Percentiles rank a stretch among this genome's conserved stretches.
These are phyloP conservation scores for Drosophila pallidifrons DNA, from an alignment of 1,140 invertebrate genomes.

Conservation along the genomic window DNA sequence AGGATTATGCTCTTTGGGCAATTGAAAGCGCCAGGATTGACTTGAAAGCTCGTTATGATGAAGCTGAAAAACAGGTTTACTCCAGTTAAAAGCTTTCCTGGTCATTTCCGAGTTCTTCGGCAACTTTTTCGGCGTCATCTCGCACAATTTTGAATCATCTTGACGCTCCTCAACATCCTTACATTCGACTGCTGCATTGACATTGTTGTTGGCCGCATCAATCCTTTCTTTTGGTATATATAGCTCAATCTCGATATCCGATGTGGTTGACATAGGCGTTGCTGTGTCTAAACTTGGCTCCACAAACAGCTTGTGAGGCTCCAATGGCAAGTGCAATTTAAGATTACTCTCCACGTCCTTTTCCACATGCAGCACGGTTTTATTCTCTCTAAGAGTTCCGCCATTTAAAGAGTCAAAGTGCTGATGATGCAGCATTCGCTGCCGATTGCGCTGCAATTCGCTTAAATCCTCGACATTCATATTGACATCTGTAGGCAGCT, in stretches of 20 bases:
- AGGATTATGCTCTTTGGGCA: conserved; percentile 35
- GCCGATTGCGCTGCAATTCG: conserved; percentile 75
- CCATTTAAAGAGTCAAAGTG: conserved; percentile 55
- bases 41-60: neutral
- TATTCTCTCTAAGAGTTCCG: neutral
- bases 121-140: neutral
- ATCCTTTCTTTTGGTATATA: conserved; percentile 6
- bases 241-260: conserved; percentile 51
- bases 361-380: conserved; percentile 24
- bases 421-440: conserved; percentile 70
- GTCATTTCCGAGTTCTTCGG: neutral
- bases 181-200: neutral
- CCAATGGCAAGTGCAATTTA: conserved; percentile 35
- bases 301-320: conserved; percentile 34
- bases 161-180: neutral
- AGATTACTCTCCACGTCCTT: neutral
- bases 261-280: conserved; percentile 80
- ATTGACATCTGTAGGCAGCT: conserved; percentile 56
- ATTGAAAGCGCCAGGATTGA: neutral
- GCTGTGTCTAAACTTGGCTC: conserved; percentile 18
- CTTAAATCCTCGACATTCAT: conserved; percentile 65
- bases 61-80: neutral
- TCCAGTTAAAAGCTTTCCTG: neutral
- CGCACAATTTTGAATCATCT: neutral
- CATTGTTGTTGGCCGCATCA: conserved; percentile 45